phyloP scores from a whole-genome alignment of 2,797 vertebrate species.

The Semotilus atromaculatus region DNA sequence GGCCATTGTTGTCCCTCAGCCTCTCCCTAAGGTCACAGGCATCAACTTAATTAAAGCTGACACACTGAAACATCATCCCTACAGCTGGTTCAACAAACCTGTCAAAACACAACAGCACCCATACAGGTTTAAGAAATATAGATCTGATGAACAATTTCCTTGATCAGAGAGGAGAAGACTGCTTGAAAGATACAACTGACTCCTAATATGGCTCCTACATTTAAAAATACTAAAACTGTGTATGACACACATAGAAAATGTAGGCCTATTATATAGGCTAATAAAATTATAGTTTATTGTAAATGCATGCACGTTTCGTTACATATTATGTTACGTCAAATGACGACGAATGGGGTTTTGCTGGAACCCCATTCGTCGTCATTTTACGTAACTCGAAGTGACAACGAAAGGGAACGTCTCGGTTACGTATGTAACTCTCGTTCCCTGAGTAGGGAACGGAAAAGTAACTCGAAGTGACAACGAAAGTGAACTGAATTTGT shows the following conservation, averaged over 20 bases:
- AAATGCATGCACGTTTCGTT: neutral
- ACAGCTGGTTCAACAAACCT: constrained; percentile 48
- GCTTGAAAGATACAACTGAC: neutral
- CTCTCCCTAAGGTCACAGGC: constrained; percentile 47
- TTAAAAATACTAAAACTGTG: neutral
- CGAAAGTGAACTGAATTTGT: too few relatives aligned
- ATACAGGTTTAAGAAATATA: constrained; percentile 33
- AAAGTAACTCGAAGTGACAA: too few relatives aligned
- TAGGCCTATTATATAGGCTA: too few relatives aligned
- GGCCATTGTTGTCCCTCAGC: constrained; percentile 49
- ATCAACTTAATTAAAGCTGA: constrained; percentile 53
- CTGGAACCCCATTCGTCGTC: too few relatives aligned
- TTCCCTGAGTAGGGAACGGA: too few relatives aligned
- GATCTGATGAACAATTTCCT: constrained; percentile 45
- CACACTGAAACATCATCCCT: constrained; percentile 48
- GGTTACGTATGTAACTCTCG: too few relatives aligned
- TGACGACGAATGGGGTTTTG: too few relatives aligned
- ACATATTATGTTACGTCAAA: too few relatives aligned
- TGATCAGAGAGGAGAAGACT: constrained; percentile 8
- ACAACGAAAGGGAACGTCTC: too few relatives aligned
- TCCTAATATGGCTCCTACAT: neutral
- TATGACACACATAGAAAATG: neutral
- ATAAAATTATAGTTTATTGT: neutral
- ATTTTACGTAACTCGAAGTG: too few relatives aligned
- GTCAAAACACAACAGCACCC: constrained; percentile 43